A percentile compares a stretch with the other conserved stretches of the same genome.
phyloP scores from a whole-genome alignment of 2,797 vertebrate genomes.

The Taenioides sp. region DNA sequence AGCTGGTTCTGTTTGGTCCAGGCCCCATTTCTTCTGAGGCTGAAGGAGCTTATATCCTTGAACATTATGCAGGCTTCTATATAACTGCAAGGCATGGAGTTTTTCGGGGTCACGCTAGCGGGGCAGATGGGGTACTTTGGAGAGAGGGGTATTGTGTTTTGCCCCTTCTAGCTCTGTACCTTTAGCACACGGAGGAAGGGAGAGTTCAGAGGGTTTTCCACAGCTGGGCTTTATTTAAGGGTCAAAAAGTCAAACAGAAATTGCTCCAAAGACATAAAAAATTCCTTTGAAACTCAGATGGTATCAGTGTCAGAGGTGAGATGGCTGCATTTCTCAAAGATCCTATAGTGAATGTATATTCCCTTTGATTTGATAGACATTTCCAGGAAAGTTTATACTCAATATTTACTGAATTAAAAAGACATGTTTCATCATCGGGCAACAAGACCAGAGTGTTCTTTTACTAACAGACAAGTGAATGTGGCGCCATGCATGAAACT shows the following conservation, averaged over 20 bases:
- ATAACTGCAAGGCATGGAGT: conserved; percentile 56
- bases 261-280: conserved; percentile 65
- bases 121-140: conserved; percentile 31
- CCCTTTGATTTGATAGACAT: conserved; percentile 13
- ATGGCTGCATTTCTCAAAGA: conserved; percentile 34
- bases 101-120: conserved; percentile 38
- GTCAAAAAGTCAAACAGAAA: conserved; percentile 73
- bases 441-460: no score
- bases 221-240: conserved; percentile 78
- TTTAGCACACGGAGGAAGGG: conserved; percentile 57
- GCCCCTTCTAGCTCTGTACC: conserved; percentile 58
- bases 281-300: conserved; percentile 74
- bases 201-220: conserved; percentile 63
- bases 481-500: not conserved
- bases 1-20: conserved; percentile 41
- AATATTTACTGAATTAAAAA: no score
- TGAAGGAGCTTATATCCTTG: conserved; percentile 52
- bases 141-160: conserved; percentile 31
- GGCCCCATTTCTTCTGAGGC: conserved; percentile 44
- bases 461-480: no score
- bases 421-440: no score
- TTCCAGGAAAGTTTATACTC: not conserved
- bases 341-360: conserved; percentile 15
- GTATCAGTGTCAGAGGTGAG: conserved; percentile 62
- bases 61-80: conserved; percentile 59